Base-by-base conservation (phyloP, 1,140 invertebrate species). In the Metopolophium dirhodum region DNA sequence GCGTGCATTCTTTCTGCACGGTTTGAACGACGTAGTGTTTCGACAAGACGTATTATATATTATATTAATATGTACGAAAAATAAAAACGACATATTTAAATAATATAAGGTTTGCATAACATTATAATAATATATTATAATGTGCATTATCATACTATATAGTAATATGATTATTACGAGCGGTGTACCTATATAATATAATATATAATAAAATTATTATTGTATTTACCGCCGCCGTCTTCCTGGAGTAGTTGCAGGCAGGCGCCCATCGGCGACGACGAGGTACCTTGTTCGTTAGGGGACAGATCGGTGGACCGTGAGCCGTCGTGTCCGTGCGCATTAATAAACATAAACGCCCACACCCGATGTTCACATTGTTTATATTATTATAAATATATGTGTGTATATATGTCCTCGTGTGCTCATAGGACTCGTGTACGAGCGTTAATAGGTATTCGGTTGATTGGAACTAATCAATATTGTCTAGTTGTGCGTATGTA, bases 321-420 rank as follows among this genome's bases (percentile, higher is more conserved):
- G 85, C 11, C 45, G 47, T 51, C 8, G 86, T 51, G 86, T 51
- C 47, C n/a, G 49, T 37, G 87, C 35, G 35, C 88, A 57, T 89
- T 89, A 89, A 89, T 89, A 89, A 89, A 89, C 51, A 18, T 89
- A 57, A 89, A 89, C 88, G 87, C 87, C 87, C 49, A 89, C 86
- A 49, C 86, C 20, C 45, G 86, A 47, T 87, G 86, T 87, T n/a
- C 20, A 41, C 37, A 45, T 85, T n/a, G 30, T n/a, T 68, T 68
- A 68, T 68, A 68, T 41, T 41, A 41, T 41, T 41, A 41, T 14
- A 68, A 20, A n/a, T 68, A 68, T 18, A 68, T 18, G 30, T 61
- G n/a, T 18, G 30, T 77, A 77, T 87, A 7, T 89, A 30, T 54
- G n/a, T 89, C 49, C 11, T 54, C 30, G 47, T 37, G n/a, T 89